A percentile compares a stretch with the other conserved stretches of the same genome.
phyloP scores from a whole-genome alignment of 2,113 vertebrate genomes.

The Ammodytes dubius region DNA sequence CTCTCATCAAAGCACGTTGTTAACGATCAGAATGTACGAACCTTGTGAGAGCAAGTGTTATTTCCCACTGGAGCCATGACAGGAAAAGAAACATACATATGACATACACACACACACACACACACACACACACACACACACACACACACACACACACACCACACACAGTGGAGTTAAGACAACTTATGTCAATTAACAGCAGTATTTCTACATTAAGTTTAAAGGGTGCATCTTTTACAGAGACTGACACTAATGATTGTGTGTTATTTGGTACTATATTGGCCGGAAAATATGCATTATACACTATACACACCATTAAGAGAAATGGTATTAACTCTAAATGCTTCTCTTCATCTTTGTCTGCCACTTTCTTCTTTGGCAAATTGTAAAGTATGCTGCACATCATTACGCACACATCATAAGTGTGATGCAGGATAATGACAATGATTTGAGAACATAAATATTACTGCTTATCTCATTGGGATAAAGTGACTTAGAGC shows the following conservation, averaged over 20 bases:
- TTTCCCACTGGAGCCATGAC: conserved; percentile 65
- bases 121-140: too few relatives aligned
- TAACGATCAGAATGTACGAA: conserved; percentile 62
- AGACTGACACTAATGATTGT: neutral
- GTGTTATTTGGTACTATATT: neutral
- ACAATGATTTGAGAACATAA: conserved; percentile 14
- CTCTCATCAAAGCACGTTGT: conserved; percentile 42
- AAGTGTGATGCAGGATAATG: conserved; percentile 20
- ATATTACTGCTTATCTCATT: conserved; percentile 32
- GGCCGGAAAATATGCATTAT: neutral
- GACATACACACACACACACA: conserved; percentile 3
- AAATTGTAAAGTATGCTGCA: conserved; percentile 6
- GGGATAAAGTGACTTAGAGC: conserved; percentile 15
- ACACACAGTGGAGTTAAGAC: neutral
- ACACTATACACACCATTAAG: neutral
- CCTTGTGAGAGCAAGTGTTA: conserved; percentile 64
- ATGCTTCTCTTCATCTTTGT: conserved; percentile 13
- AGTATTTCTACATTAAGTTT: neutral
- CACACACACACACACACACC: too few relatives aligned
- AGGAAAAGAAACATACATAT: conserved; percentile 36
- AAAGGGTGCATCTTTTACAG: neutral
- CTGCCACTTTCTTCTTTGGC: neutral
- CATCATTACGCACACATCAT: conserved; percentile 33
- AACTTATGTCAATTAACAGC: neutral
- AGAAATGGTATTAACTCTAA: conserved; percentile 1